These are phyloP conservation scores for Idaea aversata DNA, from an alignment of 2,888 invertebrate species.

Conservation along the genomic window DNA sequence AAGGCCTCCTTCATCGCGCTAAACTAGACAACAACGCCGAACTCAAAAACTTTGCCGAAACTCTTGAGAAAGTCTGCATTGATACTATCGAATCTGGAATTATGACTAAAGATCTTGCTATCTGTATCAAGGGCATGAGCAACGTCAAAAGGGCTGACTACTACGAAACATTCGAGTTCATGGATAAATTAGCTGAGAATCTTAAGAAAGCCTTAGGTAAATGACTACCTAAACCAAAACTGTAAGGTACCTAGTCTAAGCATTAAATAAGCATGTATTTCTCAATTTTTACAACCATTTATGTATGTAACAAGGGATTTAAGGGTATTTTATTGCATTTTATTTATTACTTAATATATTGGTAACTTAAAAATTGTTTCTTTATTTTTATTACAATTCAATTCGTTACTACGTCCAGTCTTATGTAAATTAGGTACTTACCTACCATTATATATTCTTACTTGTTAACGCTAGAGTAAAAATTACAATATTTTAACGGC, in stretches of 20 bases:
- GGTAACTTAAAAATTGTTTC: not conserved
- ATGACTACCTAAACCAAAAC: slow-evolving; percentile 64
- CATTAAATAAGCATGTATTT: slow-evolving; percentile 44
- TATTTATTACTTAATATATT: slow-evolving; percentile 47
- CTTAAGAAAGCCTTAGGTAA: slow-evolving; percentile 82
- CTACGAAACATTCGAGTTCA: slow-evolving; percentile 97
- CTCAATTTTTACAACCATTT: slow-evolving; percentile 29
- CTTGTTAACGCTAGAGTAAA: not conserved
- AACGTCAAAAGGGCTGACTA: slow-evolving; percentile 90
- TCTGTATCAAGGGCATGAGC: slow-evolving; percentile 97
- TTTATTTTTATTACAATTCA: not conserved
- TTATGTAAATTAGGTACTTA: not conserved
- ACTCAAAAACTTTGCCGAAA: slow-evolving; percentile 89
- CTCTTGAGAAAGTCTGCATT: slow-evolving; percentile 93
- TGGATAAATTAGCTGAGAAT: slow-evolving; percentile 96
- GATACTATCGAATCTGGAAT: slow-evolving; percentile 96
- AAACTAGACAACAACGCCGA: slow-evolving; percentile 92
- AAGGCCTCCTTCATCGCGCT: slow-evolving; percentile 95
- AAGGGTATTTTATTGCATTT: slow-evolving; percentile 61
- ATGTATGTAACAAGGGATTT: slow-evolving; percentile 44
- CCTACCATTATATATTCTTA: not conserved
- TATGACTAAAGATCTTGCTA: slow-evolving; percentile 99
- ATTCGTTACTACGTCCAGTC: not conserved
- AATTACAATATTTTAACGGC: too few relatives aligned
- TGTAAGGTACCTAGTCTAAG: slow-evolving; percentile 36